Base-by-base conservation (phyloP, 2,113 vertebrate genomes). In the Sapajus apella region DNA sequence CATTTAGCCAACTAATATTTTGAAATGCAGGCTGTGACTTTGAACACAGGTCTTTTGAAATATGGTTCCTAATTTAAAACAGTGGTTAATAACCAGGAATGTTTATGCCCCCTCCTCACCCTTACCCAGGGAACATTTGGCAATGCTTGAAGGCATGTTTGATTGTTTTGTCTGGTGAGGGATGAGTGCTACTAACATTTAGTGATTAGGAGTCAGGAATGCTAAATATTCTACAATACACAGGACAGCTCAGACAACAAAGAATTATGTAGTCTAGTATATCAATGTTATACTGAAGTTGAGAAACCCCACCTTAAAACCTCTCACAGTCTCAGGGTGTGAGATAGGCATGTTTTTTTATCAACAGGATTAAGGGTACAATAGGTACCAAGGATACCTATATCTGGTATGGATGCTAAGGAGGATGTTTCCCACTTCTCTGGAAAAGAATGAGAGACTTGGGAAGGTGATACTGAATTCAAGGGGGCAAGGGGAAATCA, bases 61-160 rank as follows among this genome's bases (percentile, higher is more conserved):
- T 50, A 11, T 37, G 6, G 0, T 47, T 95, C 11, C 27, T 17
- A 56, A 73, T n/a, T 64, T 72, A 85, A 72, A 56, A 18, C 3
- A 32, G 7, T 87, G 16, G 1, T 58, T 90, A 23, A 68, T 10
- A 81, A 10, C 6, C 35, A 66, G 52, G 8, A 14, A 79, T 70
- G 5, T 18, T 64, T 64, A 43, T 77, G 8, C 0, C 8, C 23
- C 47, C 35, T 40, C 23, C 1, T 25, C 0, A 5, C 10, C 4
- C n/a, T 37, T n/a, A 35, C 20, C 45, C 2, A 16, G 20, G 27
- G 7, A 25, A 45, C 2, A 43, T 94, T 23, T 82, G 52, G 72
- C 20, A 32, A 16, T 58, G 27, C 47, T 18, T 56, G 17, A 40
- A 77, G 75, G 25, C 72, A 45, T 75, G 68, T 85, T 84, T 68